These are phyloP conservation scores for Nasonovia ribisnigri DNA, from an alignment of 2,888 invertebrate species.

Conservation along the genomic window DNA sequence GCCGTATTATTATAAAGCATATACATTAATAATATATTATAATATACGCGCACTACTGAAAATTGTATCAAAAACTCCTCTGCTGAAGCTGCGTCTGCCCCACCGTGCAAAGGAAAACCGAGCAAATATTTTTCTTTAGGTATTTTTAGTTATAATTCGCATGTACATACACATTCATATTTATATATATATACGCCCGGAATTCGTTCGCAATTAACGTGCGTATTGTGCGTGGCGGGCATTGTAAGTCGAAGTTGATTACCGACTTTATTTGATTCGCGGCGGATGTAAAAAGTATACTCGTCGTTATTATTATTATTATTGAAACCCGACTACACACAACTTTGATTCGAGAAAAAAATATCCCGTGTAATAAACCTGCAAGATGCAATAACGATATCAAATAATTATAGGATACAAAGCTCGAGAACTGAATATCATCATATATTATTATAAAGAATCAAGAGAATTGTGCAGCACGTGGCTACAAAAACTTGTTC, in stretches of 20 bases:
- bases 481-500: background rate
- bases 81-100: background rate
- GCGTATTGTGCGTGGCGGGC: background rate
- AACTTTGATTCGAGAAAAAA: background rate
- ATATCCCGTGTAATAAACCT: background rate
- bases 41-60: background rate
- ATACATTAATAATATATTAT: background rate
- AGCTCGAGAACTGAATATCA: background rate
- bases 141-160: background rate
- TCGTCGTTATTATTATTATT: background rate
- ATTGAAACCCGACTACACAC: background rate
- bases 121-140: conserved; percentile 33
- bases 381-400: background rate
- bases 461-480: background rate
- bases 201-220: conserved; percentile 45
- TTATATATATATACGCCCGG: background rate
- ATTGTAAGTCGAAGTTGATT: conserved; percentile 12
- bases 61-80: background rate
- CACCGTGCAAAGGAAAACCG: conserved; percentile 22
- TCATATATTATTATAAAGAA: background rate
- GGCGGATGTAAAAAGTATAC: background rate
- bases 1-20: conserved; percentile 43
- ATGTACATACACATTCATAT: background rate
- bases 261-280: background rate
- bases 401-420: background rate